Evolutionary conservation across 2,113 vertebrate species (phyloP), one percentile per base, ranked within the genome.

Genomic region (Prionailurus viverrinus): DNA sequence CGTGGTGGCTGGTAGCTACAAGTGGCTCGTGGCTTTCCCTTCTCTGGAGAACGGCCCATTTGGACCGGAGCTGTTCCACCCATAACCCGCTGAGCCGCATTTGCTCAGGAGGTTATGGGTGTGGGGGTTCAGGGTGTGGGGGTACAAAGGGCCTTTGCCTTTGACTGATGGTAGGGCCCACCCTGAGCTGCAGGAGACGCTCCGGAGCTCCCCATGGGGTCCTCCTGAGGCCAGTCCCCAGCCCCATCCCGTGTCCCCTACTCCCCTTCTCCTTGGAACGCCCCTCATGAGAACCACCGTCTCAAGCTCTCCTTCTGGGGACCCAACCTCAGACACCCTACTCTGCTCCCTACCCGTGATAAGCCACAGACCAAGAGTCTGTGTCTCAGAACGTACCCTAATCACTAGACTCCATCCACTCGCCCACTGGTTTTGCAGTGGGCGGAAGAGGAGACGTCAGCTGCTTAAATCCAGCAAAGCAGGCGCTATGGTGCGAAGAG

Each of bases 331-430:
- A 55, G 84, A 69, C 6, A 71, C 18, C 4, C 3, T 45, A 48
- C 19, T 73, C 7, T 4, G 4, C 0, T 41, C 5, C 15, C 53
- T 55, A 61, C 10, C 23, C 31, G 2, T 0, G 1, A 4, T 11
- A 36, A 51, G 36, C 19, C 29, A 0, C 21, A 39, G 55, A n/a
- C 31, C 1, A 23, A 48, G n/a, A 48, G 45, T 19, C 31, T n/a
- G 27, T n/a, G 53, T 53, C 45, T 83, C 68, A 71, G 66, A 58
- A 39, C 15, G 73, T 48, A 41, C 23, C 9, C 1, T 5, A 29
- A n/a, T 48, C 5, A 0, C 9, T 51, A 93, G 53, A 84, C 5
- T 33, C 48, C 36, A 13, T 71, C 27, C 51, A 7, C 66, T 66
- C 27, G 10, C 45, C 41, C 14, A 11, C 27, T 23, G 48, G 33